Base-by-base conservation (phyloP, 2,888 invertebrate genomes). In the Poecilus cupreus region DNA sequence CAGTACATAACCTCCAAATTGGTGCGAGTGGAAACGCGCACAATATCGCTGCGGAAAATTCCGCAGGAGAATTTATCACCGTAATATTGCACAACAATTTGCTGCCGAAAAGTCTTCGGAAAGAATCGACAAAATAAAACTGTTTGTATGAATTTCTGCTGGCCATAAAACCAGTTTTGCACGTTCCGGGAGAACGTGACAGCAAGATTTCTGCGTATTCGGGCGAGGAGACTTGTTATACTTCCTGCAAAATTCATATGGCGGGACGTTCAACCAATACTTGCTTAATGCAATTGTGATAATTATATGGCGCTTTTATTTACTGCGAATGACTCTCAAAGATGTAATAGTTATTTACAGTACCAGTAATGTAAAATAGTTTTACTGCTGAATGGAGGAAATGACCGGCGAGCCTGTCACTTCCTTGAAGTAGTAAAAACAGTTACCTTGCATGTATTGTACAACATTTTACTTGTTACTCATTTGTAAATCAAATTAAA, bases 71-170 rank as follows among this genome's bases (percentile, higher is more conserved):
- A 75, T 75, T 75, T 75, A 75, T 75, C 51, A 13, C 37, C 11
- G 74, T 18, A 75, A 75, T 75, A 75, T 51, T 49, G 75, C 49
- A 75, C 75, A 75, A 75, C 75, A 75, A 75, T 75, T 75, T 18
- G 49, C 51, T 54, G 49, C 26, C 32, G 75, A 72, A 72, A 54
- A 43, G 22, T 22, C 46, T 37, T 70, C 11, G 43, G 13, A 64
- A 26, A 39, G 70, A 60, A 60, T 60, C 43, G 39, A 16, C 39
- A 72, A 46, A 46, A 72, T 72, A 72, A 72, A 72, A 72, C 72
- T 72, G 72, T 72, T 72, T 72, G 72, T 72, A 72, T 72, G 72
- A 72, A 72, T 72, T 72, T 72, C 72, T 72, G 10, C 20, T 20
- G 8, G 46, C 72, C 1, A 46, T 72, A 72, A 72, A 70, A 32